Base-by-base conservation (phyloP, 2,888 invertebrate genomes). In the Pandemis heparana region DNA sequence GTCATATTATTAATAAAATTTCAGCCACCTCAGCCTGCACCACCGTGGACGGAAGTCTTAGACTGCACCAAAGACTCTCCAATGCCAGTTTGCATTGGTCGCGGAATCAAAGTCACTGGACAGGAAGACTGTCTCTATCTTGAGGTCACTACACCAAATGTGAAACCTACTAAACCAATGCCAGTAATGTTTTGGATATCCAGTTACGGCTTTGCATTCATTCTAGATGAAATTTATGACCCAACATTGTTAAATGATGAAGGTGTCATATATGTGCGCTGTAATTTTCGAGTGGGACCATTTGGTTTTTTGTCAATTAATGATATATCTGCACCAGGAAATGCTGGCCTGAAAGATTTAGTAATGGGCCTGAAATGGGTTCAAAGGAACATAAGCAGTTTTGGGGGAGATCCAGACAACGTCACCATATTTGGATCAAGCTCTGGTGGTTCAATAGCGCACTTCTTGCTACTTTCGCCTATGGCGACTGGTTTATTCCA, bases 161-260 rank as follows among this genome's bases (percentile, higher is more conserved):
- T 90, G 10, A 82, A 85, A 51, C 86, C 90, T 6, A 80, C 85
- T 0, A 85, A 92, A 77, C 87, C 81, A 16, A 79, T 91, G 78
- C 94, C 95, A 39, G 95, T 95, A 2, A 92, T 95, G 92, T 92
- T 95, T 75, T 95, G 92, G 91, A 89, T 95, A 68, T 94, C 94
- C 72, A 86, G 91, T 64, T 93, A 83, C 76, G 84, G 82, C 39
- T 95, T 88, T 79, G 70, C 83, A 39, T 79, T 77, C 61, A 83
- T 83, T 59, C 77, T 88, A 51, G 92, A 93, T 71, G 75, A 81
- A 10, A 75, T 84, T n/a, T 87, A 87, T 71, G 94, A 95, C 75
- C 87, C 92, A 51, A 84, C 88, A 41, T 82, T 90, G 69, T 81
- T 95, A 38, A 86, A 83, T 56, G 81, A 89, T 66, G 82, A 91